Conservation (phyloP, 2,113 vertebrate genomes). For the Platichthys stellatus region DNA sequence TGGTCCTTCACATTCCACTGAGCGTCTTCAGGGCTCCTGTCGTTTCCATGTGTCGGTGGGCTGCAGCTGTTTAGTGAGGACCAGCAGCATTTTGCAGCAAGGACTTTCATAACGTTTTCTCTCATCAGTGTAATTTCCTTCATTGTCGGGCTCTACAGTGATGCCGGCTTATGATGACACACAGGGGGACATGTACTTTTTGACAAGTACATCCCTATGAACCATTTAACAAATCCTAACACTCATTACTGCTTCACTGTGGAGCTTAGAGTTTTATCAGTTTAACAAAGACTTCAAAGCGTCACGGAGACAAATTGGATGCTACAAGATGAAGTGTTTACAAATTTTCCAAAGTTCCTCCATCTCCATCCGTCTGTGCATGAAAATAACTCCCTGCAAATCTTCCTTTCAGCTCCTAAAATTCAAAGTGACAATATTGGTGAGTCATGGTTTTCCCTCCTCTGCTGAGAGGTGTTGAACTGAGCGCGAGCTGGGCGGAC, state of each 20-base stretch:
- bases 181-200: no score
- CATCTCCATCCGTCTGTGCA: neutral
- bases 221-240: no score
- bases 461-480: slow-evolving; percentile 31
- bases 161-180: no score
- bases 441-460: slow-evolving; percentile 43
- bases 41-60: neutral
- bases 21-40: neutral
- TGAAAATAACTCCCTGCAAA: neutral
- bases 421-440: slow-evolving; percentile 42
- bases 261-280: no score
- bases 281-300: neutral
- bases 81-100: no score
- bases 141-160: neutral
- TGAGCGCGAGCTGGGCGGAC: slow-evolving; percentile 15
- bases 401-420: slow-evolving; percentile 21
- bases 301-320: neutral
- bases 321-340: neutral
- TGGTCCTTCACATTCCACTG: neutral
- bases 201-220: no score
- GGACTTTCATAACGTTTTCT: no score
- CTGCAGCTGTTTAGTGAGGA: neutral
- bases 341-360: neutral
- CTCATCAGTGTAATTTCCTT: neutral
- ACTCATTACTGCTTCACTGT: no score